Conservation (phyloP, 53 echinoderm and acorn worm genomes). For the Glandiceps talaboti region DNA sequence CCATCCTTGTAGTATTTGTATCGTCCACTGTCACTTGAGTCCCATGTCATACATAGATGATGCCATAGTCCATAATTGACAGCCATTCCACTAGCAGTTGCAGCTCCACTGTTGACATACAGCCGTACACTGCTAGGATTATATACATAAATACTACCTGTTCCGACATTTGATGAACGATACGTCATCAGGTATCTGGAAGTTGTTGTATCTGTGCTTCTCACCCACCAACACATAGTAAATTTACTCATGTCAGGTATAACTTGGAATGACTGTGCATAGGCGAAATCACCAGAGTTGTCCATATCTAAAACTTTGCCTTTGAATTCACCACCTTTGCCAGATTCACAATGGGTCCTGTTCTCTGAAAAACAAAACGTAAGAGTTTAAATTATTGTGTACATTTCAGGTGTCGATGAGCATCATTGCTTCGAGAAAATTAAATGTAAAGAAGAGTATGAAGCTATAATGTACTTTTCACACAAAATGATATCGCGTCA, state of each 20-base stretch:
- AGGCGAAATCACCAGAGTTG: neutral
- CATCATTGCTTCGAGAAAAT: too few species aligned
- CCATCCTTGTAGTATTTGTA: neutral
- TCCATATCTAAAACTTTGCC: neutral
- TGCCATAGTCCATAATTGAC: neutral
- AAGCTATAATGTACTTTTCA: too few species aligned
- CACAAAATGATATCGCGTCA: too few species aligned
- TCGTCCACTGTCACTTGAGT: neutral
- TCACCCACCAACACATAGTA: neutral
- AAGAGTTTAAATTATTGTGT: too few species aligned
- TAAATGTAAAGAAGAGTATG: too few species aligned
- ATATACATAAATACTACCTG: neutral
- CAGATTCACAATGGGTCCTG: neutral
- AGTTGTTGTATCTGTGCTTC: neutral
- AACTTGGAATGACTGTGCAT: neutral
- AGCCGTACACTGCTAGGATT: neutral
- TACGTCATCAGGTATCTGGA: neutral
- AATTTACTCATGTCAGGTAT: neutral
- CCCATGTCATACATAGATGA: neutral
- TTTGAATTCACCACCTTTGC: neutral
- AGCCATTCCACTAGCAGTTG: neutral
- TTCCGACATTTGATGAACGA: neutral
- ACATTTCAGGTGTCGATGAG: too few species aligned
- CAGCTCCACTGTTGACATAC: neutral
- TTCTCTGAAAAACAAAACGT: too few species aligned